phyloP scores from a whole-genome alignment of 2,888 invertebrate species.

The Dendrolimus pini region DNA sequence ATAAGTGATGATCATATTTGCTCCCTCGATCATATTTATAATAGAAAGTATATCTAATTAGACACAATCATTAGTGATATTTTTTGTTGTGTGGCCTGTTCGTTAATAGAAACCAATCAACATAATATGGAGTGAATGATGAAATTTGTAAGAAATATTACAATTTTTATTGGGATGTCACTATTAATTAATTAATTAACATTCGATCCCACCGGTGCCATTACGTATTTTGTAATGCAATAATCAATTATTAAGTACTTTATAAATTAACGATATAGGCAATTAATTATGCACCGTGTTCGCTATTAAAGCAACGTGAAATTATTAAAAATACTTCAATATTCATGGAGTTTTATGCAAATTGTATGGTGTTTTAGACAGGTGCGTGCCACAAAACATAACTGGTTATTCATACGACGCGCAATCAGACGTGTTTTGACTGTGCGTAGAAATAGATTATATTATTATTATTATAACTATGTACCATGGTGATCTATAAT shows the following conservation, averaged over 20 bases:
- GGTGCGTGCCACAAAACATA: slow-evolving; percentile 6
- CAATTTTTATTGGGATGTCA: not conserved
- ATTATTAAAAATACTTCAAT: slow-evolving; percentile 28
- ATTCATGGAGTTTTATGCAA: slow-evolving; percentile 36
- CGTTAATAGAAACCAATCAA: too few species aligned
- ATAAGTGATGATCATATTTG: too few species aligned
- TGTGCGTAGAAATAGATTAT: too few species aligned
- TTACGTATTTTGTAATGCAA: slow-evolving; percentile 1
- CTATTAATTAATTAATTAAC: not conserved
- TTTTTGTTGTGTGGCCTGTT: too few species aligned
- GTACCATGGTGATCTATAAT: too few species aligned
- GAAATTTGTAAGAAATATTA: not conserved
- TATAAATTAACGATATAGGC: not conserved
- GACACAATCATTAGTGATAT: too few species aligned
- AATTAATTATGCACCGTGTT: slow-evolving; percentile 2
- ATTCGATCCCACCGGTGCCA: not conserved
- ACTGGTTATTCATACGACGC: not conserved
- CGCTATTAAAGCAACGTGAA: slow-evolving; percentile 1
- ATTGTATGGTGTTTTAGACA: slow-evolving; percentile 25
- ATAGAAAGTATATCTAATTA: too few species aligned
- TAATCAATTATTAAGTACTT: not conserved
- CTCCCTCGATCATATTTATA: too few species aligned
- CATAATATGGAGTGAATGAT: not conserved
- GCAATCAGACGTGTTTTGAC: not conserved
- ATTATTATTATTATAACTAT: too few species aligned